phyloP scores from a whole-genome alignment of 2,888 invertebrate species.

The Nephrotoma flavescens region DNA sequence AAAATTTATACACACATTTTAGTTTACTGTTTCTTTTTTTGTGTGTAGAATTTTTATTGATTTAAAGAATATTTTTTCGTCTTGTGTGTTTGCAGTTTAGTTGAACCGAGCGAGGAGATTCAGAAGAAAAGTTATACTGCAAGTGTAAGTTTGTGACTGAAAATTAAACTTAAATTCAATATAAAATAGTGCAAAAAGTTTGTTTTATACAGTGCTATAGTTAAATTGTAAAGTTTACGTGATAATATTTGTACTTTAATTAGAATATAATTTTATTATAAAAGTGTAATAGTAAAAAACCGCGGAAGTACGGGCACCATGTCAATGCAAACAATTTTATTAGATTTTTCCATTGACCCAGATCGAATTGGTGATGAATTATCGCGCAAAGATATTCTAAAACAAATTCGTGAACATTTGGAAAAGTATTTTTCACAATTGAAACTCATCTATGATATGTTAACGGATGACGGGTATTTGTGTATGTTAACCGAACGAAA shows the following conservation, averaged over 20 bases:
- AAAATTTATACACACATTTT: neutral
- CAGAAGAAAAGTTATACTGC: neutral
- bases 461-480: constrained; percentile 53
- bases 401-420: constrained; percentile 51
- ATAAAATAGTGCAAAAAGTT: neutral
- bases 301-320: constrained; percentile 28
- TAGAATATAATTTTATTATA: neutral
- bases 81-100: neutral
- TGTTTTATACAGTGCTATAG: neutral
- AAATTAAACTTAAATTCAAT: neutral
- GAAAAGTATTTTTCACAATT: constrained; percentile 57
- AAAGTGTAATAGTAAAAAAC: neutral
- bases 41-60: neutral
- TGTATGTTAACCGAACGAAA: constrained; percentile 55
- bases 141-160: neutral
- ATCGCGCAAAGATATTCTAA: constrained; percentile 48
- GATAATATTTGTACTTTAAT: neutral
- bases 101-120: neutral
- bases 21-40: neutral
- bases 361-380: constrained; percentile 48
- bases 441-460: constrained; percentile 49
- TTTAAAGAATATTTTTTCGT: neutral
- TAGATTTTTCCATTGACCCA: constrained; percentile 66
- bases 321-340: constrained; percentile 64
- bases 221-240: neutral